Conservation (phyloP, 2,797 vertebrate genomes). For the Eptatretus atami region DNA sequence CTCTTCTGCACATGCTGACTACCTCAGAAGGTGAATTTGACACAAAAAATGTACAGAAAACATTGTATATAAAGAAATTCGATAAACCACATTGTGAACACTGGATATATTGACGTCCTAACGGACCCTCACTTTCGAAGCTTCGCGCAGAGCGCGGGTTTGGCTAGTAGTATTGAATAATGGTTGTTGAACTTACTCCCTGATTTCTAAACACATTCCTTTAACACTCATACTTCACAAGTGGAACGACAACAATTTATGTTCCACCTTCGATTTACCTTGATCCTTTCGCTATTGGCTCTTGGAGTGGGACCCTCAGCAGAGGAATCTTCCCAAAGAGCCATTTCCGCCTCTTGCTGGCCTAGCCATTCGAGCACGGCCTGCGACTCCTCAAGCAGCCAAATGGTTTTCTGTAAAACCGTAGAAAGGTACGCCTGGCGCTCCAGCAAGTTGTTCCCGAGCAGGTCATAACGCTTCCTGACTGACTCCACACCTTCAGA, state of each 20-base stretch:
- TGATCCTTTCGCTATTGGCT: neutral
- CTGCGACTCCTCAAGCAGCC: neutral
- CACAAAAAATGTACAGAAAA: too few relatives aligned
- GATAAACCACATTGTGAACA: too few relatives aligned
- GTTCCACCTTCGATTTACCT: neutral
- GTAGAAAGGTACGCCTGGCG: neutral
- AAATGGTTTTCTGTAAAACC: neutral
- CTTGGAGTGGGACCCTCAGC: neutral
- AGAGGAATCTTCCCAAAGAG: neutral
- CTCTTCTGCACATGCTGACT: too few relatives aligned
- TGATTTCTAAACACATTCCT: too few relatives aligned
- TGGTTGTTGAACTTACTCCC: too few relatives aligned
- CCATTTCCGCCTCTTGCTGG: neutral
- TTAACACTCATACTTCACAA: neutral
- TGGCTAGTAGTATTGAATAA: too few relatives aligned
- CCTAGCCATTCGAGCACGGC: neutral
- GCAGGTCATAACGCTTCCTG: neutral
- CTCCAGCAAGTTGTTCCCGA: neutral
- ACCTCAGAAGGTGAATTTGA: too few relatives aligned
- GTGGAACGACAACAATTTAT: constrained; percentile 10
- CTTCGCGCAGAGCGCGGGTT: too few relatives aligned
- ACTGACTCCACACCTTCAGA: neutral
- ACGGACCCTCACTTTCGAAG: too few relatives aligned
- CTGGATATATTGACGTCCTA: too few relatives aligned
- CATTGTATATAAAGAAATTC: too few relatives aligned